phyloP scores from a whole-genome alignment of 2,797 vertebrate species.

The Enteromius afrohamiltoni region DNA sequence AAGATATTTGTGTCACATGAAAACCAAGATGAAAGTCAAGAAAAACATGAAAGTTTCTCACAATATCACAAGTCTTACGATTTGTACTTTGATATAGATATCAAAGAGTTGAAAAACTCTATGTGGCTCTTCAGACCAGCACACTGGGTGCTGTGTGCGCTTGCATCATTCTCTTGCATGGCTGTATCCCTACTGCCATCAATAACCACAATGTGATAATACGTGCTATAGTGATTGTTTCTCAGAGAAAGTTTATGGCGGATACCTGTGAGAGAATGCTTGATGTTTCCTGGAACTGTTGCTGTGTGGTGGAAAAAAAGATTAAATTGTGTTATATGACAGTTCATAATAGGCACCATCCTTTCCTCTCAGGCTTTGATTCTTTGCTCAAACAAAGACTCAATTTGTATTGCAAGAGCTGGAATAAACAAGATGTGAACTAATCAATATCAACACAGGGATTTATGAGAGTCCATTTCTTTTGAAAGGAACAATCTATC shows the following conservation, averaged over 20 bases:
- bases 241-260: not conserved
- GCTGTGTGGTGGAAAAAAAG: slow-evolving; percentile 6
- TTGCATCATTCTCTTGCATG: slow-evolving; percentile 10
- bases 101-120: slow-evolving; percentile 10
- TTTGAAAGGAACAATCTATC: not conserved
- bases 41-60: slow-evolving; percentile 7
- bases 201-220: not conserved
- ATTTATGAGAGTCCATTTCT: not conserved
- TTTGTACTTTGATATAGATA: slow-evolving; percentile 14
- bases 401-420: slow-evolving; percentile 11
- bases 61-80: not conserved
- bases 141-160: not conserved
- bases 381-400: slow-evolving; percentile 18
- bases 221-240: not conserved
- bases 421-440: slow-evolving; percentile 22
- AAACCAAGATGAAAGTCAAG: slow-evolving; percentile 11
- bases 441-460: slow-evolving; percentile 26
- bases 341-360: not conserved
- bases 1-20: not conserved
- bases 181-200: not conserved
- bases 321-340: slow-evolving; percentile 14
- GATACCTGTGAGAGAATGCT: slow-evolving; percentile 2
- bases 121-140: not conserved
- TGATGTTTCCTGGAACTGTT: not conserved
- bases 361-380: slow-evolving; percentile 1